These are phyloP conservation scores for Gadus macrocephalus DNA, from an alignment of 2,113 vertebrate species.

Conservation along the genomic window DNA sequence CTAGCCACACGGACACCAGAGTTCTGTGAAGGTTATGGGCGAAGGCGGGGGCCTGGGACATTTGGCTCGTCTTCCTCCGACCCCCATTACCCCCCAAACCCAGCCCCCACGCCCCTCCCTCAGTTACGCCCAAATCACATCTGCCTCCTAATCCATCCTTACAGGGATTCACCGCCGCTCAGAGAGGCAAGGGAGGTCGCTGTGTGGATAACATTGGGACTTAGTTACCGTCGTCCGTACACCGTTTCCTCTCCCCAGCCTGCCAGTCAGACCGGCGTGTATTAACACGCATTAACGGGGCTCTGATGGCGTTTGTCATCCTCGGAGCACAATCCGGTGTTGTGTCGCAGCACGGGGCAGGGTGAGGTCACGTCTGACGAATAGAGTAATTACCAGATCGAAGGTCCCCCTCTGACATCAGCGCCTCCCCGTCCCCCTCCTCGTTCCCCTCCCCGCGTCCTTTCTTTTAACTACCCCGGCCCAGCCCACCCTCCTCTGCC, in stretches of 20 bases:
- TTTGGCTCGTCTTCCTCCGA: constrained; percentile 8
- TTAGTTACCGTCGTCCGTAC: too few species aligned
- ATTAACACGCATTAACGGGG: constrained; percentile 28
- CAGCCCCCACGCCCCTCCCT: constrained; percentile 11
- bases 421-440: constrained; percentile 20
- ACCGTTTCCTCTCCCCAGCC: too few species aligned
- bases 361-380: constrained; percentile 29
- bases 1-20: neutral
- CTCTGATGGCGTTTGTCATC: constrained; percentile 50
- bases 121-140: neutral
- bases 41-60: neutral
- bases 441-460: neutral
- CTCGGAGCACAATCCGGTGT: constrained; percentile 45
- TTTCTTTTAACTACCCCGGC: too few species aligned
- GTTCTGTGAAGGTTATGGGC: neutral
- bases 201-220: too few species aligned
- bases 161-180: too few species aligned
- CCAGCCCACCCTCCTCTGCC: constrained; percentile 4
- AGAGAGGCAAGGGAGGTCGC: too few species aligned
- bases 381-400: constrained; percentile 43
- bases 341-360: constrained; percentile 6
- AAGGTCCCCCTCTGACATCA: constrained; percentile 16
- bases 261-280: too few species aligned
- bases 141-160: too few species aligned
- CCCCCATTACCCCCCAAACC: neutral